These are phyloP conservation scores for Sylvilagus bachmani DNA, from an alignment of 2,113 vertebrate genomes.

Conservation along the genomic window DNA sequence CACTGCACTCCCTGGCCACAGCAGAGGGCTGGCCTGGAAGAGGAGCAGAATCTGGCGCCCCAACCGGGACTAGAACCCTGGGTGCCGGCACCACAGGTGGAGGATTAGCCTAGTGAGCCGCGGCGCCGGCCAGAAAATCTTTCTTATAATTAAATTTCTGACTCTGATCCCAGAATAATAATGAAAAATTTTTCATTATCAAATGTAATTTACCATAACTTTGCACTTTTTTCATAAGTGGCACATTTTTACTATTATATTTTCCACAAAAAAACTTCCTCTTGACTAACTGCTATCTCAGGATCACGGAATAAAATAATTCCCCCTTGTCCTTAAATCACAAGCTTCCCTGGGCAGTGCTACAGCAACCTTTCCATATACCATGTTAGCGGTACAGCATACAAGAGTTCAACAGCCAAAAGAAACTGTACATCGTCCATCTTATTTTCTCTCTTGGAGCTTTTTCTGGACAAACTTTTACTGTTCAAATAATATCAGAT, in stretches of 20 bases:
- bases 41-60: too few species aligned
- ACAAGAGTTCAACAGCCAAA: constrained; percentile 5
- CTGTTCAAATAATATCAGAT: neutral
- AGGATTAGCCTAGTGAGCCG: too few species aligned
- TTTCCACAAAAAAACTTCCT: neutral
- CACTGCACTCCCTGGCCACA: too few species aligned
- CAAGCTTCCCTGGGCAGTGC: neutral
- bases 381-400: neutral
- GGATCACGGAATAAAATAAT: constrained; percentile 36
- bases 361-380: neutral
- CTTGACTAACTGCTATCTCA: neutral
- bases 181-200: neutral
- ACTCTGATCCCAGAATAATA: constrained; percentile 20
- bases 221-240: neutral
- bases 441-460: neutral
- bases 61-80: too few species aligned
- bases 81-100: too few species aligned
- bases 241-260: neutral
- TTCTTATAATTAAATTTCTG: constrained; percentile 24
- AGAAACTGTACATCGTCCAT: neutral
- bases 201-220: neutral
- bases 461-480: constrained; percentile 12
- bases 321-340: neutral
- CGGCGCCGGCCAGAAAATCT: neutral
- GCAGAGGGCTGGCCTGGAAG: too few species aligned